Percentiles rank a stretch among this genome's conserved stretches.
Conservation (phyloP, 2,113 vertebrate species). For the Hippocampus zosterae region DNA sequence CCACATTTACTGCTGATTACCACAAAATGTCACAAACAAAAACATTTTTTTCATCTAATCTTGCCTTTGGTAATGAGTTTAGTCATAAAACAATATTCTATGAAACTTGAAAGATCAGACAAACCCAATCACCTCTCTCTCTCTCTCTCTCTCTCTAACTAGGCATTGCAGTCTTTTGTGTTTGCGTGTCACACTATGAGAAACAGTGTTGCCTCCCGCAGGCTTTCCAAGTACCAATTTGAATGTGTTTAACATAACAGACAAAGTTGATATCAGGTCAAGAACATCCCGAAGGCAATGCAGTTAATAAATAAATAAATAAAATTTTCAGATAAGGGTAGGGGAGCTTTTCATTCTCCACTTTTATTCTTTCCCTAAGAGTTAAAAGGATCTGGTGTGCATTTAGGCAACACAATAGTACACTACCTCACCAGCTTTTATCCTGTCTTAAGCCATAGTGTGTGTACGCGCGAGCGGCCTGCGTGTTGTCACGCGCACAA, state of each 20-base stretch:
- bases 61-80: too few relatives aligned
- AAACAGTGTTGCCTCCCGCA: constrained; percentile 63
- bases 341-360: constrained; percentile 62
- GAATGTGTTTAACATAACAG: constrained; percentile 69
- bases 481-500: constrained; percentile 43
- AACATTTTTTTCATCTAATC: too few relatives aligned
- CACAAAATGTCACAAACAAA: too few relatives aligned
- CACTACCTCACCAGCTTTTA: constrained; percentile 67
- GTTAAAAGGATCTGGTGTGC: constrained; percentile 67
- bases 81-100: too few relatives aligned
- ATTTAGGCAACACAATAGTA: constrained; percentile 66
- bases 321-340: constrained; percentile 65
- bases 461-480: constrained; percentile 37
- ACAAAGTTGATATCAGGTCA: constrained; percentile 71
- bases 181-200: constrained; percentile 63
- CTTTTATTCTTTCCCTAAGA: constrained; percentile 63
- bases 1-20: too few relatives aligned
- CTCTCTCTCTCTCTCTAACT: constrained; percentile 3
- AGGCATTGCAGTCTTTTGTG: constrained; percentile 56
- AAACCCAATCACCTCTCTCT: too few relatives aligned
- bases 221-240: constrained; percentile 64
- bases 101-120: too few relatives aligned
- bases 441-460: constrained; percentile 68
- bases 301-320: constrained; percentile 66
- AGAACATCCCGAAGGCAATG: constrained; percentile 59